Base-by-base conservation (phyloP, 2,113 vertebrate genomes). In the Corythornis madagascariensis region DNA sequence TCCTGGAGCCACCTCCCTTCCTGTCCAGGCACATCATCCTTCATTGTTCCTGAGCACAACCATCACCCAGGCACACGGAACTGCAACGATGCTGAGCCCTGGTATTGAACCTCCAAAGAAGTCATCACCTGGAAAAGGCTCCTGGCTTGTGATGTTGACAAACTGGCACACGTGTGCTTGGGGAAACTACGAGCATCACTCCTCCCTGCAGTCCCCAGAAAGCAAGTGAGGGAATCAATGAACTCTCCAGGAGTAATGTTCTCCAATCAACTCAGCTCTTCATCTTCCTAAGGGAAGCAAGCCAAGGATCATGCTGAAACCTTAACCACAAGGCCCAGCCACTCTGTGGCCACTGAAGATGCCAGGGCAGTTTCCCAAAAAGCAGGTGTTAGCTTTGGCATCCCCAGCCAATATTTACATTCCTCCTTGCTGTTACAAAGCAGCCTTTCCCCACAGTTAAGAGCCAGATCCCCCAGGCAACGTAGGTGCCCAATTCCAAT, bases 301-400 rank as follows among this genome's bases (percentile, higher is more conserved):
- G 87, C 75, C 89, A 95, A 93, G 57, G 79, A 60, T 57, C 79
- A 77, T 0, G 8, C 57, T 69, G 89, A 91, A 94, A 86, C 57
- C 71, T 64, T 84, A 93, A 93, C 79, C 85, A 90, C 79, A 83
- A 31, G 60, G 47, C 75, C 40, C 60, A 87, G 88, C 15, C 55
- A 17, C 64, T 82, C 78, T 71, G 22, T 31, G 71, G 78, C 89
- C 67, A 53, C 16, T 26, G 28, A 88, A 77, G 72, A 89, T 65
- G 65, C 74, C 89, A 95, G 72, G 65, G 65, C 91, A 89, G 33
- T 83, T 93, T 89, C 88, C 85, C 91, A 87, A 94, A 94, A 91
- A 59, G 57, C 47, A 70, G 56, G 69, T 88, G 86, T 83, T 74
- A 89, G 74, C 81, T 84, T 92, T 87, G 67, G 71, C 60, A 80